phyloP scores from a whole-genome alignment of 1,140 invertebrate genomes.

The Rhysida immarginata region DNA sequence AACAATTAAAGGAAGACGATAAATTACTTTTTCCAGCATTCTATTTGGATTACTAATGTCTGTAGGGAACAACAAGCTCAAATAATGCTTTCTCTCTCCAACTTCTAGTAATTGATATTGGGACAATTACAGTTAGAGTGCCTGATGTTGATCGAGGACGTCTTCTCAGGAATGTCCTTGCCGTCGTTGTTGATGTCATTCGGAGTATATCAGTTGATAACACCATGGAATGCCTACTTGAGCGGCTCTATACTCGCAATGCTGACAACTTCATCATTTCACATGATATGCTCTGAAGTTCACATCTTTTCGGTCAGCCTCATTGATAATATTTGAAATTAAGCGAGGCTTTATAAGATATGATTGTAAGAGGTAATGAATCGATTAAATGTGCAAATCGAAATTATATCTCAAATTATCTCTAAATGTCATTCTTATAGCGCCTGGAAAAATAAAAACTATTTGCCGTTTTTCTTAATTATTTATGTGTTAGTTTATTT shows the following conservation, averaged over 20 bases:
- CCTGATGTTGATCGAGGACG: background rate
- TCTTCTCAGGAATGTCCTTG: background rate
- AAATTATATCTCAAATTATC: background rate
- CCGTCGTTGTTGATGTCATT: background rate
- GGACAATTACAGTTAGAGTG: background rate
- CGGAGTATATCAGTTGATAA: background rate
- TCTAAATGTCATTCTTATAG: background rate
- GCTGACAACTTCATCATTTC: background rate
- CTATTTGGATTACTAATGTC: too few species aligned
- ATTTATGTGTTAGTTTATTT: background rate
- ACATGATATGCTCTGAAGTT: background rate
- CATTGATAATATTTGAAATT: background rate
- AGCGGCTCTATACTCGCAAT: background rate
- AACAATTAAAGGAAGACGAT: too few species aligned
- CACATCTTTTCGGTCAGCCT: background rate
- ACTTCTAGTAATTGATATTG: background rate
- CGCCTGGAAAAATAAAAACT: background rate
- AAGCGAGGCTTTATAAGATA: background rate
- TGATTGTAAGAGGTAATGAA: background rate
- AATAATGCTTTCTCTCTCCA: background rate
- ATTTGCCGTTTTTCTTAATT: background rate
- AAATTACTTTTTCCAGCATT: too few species aligned
- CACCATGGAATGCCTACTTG: background rate
- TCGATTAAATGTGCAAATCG: background rate
- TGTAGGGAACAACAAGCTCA: background rate